Conservation (phyloP, 2,888 invertebrate genomes). For the Pheosia gnoma region DNA sequence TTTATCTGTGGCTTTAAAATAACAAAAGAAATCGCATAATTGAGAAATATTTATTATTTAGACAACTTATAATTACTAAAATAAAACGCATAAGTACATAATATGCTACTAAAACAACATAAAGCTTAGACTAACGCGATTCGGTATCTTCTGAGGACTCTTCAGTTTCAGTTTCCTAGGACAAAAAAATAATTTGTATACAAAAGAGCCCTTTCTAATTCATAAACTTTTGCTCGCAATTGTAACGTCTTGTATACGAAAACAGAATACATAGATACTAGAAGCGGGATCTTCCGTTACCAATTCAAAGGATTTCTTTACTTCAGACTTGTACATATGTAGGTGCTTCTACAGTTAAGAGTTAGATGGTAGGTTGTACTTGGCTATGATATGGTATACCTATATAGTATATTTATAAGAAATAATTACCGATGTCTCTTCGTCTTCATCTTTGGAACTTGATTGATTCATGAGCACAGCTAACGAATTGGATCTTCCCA, state of each 20-base stretch:
- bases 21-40: background rate
- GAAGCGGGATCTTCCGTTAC: too few species aligned
- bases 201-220: background rate
- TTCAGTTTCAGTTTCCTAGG: slow-evolving; percentile 67
- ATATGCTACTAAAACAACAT: slow-evolving; percentile 16
- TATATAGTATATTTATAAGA: background rate
- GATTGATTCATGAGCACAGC: slow-evolving; percentile 72
- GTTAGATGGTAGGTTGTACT: too few species aligned
- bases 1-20: background rate
- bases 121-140: slow-evolving; percentile 57
- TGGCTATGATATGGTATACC: too few species aligned
- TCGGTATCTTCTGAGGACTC: slow-evolving; percentile 71
- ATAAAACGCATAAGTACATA: slow-evolving; percentile 16
- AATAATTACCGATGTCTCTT: slow-evolving; percentile 63
- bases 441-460: slow-evolving; percentile 61
- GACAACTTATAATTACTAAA: background rate
- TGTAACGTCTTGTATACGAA: too few species aligned
- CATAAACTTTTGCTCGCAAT: too few species aligned
- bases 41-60: background rate
- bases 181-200: slow-evolving; percentile 21
- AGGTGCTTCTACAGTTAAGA: too few species aligned
- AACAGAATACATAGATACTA: too few species aligned
- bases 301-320: too few species aligned
- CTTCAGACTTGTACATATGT: too few species aligned
- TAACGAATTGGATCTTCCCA: slow-evolving; percentile 65